Evolutionary conservation across 2,113 vertebrate genomes (phyloP).

Genomic region (Nestor notabilis): DNA sequence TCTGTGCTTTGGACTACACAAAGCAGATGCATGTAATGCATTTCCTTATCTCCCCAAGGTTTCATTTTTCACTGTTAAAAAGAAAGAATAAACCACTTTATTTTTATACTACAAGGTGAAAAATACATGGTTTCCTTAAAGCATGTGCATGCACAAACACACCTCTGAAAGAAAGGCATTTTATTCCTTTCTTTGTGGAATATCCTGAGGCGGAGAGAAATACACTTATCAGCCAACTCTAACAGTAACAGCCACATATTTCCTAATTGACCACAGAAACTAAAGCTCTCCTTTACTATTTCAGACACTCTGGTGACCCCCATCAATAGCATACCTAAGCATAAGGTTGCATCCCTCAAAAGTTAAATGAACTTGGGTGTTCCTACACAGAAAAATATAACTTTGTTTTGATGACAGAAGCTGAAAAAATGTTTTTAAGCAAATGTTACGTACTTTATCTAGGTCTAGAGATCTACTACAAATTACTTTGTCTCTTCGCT

Average conservation of each 20-base stretch:
- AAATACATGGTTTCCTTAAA: background rate
- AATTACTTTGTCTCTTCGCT: slow-evolving; percentile 46
- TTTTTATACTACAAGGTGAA: background rate
- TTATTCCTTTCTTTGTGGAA: background rate
- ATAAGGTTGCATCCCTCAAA: background rate
- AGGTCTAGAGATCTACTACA: slow-evolving; percentile 55
- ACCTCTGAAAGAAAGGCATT: background rate
- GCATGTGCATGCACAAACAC: fast-evolving
- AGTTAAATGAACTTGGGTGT: background rate
- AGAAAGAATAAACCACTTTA: background rate
- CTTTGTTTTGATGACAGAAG: background rate
- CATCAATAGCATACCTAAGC: background rate
- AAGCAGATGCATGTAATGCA: background rate
- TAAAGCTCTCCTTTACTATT: background rate
- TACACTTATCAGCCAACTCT: background rate
- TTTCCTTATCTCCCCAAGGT: slow-evolving; percentile 28
- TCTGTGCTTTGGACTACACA: background rate
- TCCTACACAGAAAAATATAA: slow-evolving; percentile 22
- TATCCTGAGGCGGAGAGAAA: background rate
- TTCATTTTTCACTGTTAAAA: slow-evolving; percentile 13
- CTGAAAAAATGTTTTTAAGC: slow-evolving; percentile 24
- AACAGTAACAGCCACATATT: background rate
- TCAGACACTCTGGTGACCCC: background rate
- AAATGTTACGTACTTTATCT: slow-evolving; percentile 41
- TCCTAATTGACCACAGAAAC: background rate